Evolutionary conservation across 2,797 vertebrate species (phyloP).

Genomic region (Forpus xanthops): DNA sequence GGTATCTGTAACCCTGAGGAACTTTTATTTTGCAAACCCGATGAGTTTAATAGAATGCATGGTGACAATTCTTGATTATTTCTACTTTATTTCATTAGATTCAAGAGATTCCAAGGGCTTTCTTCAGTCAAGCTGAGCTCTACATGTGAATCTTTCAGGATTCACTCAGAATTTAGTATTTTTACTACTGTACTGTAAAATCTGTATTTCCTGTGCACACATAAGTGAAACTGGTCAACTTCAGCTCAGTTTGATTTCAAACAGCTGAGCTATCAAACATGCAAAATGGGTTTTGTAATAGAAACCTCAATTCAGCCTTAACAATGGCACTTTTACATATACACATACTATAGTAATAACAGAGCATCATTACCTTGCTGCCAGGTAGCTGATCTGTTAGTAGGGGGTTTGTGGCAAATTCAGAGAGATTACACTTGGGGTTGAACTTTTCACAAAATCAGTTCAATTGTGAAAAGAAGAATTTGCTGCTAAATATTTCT

Average conservation of each 20-base stretch:
- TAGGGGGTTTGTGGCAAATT: not conserved
- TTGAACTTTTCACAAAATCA: not conserved
- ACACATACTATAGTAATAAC: not conserved
- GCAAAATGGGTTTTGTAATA: conserved; percentile 26
- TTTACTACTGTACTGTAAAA: not conserved
- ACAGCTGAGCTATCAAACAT: conserved; percentile 31
- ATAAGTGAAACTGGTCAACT: not conserved
- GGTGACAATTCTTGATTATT: not conserved
- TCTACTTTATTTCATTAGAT: not conserved
- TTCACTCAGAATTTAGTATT: not conserved
- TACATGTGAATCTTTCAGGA: not conserved
- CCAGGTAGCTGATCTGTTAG: not conserved
- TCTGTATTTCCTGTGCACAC: not conserved
- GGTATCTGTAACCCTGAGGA: not conserved
- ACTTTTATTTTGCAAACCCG: not conserved
- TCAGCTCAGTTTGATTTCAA: conserved; percentile 33
- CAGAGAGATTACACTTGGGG: not conserved
- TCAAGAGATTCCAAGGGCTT: not conserved
- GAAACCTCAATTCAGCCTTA: conserved; percentile 27
- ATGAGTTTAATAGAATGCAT: not conserved
- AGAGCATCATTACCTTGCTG: not conserved
- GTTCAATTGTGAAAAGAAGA: not conserved
- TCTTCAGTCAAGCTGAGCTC: not conserved
- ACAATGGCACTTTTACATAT: not conserved
- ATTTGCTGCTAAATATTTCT: conserved; percentile 41